Percentiles rank a stretch among this genome's conserved stretches.
These are phyloP conservation scores for Lycaena phlaeas DNA, from an alignment of 2,888 invertebrate genomes.

Conservation along the genomic window DNA sequence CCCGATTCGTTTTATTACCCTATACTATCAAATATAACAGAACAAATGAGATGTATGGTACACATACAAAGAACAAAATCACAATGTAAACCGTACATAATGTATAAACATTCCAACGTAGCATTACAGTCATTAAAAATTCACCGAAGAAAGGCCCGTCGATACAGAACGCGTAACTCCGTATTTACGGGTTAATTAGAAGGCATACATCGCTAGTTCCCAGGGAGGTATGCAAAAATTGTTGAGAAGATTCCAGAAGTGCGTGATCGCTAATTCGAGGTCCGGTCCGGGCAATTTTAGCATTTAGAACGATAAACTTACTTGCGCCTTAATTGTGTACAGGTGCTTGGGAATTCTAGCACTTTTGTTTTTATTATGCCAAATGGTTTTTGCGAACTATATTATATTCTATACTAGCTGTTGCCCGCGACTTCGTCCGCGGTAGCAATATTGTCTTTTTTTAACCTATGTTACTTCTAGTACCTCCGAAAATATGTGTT, in stretches of 20 bases:
- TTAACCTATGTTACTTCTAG: no score
- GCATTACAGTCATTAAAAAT: slow-evolving; percentile 17
- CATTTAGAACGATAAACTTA: slow-evolving; percentile 42
- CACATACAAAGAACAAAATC: no score
- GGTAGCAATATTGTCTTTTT: no score
- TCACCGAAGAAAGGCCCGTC: slow-evolving; percentile 23
- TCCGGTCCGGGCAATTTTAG: slow-evolving; percentile 45
- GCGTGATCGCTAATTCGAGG: slow-evolving; percentile 53
- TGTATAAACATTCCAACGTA: slow-evolving; percentile 15
- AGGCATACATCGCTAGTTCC: slow-evolving; percentile 44
- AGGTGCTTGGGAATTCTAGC: slow-evolving; percentile 4
- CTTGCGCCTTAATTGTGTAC: slow-evolving; percentile 13
- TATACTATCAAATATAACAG: no score
- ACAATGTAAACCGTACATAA: slow-evolving; percentile 12
- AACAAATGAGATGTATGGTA: no score
- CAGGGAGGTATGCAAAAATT: slow-evolving; percentile 69
- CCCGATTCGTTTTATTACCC: no score
- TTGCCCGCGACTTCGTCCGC: no score
- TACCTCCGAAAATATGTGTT: no score
- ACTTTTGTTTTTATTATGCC: no score
- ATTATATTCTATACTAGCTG: no score
- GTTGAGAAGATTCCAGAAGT: slow-evolving; percentile 59
- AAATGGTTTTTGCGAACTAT: no score
- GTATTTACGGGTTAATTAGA: slow-evolving; percentile 49
- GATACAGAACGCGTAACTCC: slow-evolving; percentile 35